Conservation (phyloP, 2,888 invertebrate species). For the Strigamia maritima region DNA sequence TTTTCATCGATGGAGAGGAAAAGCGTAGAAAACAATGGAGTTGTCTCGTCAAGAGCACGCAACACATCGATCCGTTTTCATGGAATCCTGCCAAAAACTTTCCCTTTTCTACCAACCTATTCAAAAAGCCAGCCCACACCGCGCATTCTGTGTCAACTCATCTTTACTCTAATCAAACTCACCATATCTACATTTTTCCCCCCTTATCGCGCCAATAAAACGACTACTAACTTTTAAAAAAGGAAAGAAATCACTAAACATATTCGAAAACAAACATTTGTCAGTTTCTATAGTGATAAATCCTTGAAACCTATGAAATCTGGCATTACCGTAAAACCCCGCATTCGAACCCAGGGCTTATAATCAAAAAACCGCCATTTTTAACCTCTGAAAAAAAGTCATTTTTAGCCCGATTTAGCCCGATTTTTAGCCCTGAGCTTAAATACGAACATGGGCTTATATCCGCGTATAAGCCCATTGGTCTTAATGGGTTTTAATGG, state of each 20-base stretch:
- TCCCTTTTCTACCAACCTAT: background rate
- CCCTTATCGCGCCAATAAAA: background rate
- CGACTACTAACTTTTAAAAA: background rate
- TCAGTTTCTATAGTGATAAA: too few relatives aligned
- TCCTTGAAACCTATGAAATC: too few relatives aligned
- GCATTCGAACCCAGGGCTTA: too few relatives aligned
- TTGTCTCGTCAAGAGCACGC: conserved; percentile 32
- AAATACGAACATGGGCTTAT: too few relatives aligned
- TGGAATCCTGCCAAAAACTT: conserved; percentile 9
- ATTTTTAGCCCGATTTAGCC: too few relatives aligned
- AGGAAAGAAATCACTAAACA: background rate
- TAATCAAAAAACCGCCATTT: too few relatives aligned
- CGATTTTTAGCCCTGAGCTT: too few relatives aligned
- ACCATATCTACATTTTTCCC: background rate
- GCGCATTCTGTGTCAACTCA: background rate
- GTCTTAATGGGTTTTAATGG: too few relatives aligned
- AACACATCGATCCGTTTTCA: conserved; percentile 16
- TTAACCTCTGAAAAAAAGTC: too few relatives aligned
- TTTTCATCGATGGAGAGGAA: conserved; percentile 26
- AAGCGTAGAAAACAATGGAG: conserved; percentile 24
- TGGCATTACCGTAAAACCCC: too few relatives aligned
- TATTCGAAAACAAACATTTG: too few relatives aligned
- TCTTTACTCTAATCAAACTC: background rate
- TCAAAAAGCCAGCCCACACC: background rate
- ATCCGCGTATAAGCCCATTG: too few relatives aligned